phyloP scores from a whole-genome alignment of 2,797 vertebrate species.

The Poecilia gillii region DNA sequence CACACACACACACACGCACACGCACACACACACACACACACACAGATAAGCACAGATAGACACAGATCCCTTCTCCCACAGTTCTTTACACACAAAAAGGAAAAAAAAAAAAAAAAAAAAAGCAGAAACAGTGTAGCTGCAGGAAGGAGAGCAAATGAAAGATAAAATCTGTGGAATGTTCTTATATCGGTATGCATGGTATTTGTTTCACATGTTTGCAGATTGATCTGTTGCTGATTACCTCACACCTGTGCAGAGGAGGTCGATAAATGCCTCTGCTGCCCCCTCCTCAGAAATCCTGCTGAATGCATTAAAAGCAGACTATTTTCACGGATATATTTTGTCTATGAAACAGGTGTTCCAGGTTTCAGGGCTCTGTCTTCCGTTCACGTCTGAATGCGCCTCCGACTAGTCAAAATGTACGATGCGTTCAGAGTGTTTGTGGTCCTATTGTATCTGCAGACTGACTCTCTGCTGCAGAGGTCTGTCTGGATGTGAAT shows the following conservation, averaged over 20 bases:
- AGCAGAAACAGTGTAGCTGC: slow-evolving; percentile 41
- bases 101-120: slow-evolving; percentile 29
- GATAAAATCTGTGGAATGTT: slow-evolving; percentile 10
- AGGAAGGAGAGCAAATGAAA: slow-evolving; percentile 32
- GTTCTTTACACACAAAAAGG: slow-evolving; percentile 1
- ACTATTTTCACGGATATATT: slow-evolving; percentile 7
- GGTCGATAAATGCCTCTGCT: slow-evolving; percentile 23
- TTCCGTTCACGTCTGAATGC: not conserved
- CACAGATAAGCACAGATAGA: not conserved
- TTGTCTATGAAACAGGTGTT: slow-evolving; percentile 18
- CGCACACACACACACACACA: slow-evolving; percentile 44
- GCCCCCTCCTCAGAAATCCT: slow-evolving; percentile 1
- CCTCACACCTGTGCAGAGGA: slow-evolving; percentile 42
- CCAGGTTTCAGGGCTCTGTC: not conserved
- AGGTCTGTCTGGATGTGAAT: not conserved
- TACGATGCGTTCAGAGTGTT: not conserved
- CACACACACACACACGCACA: slow-evolving; percentile 43
- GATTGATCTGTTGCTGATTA: slow-evolving; percentile 30
- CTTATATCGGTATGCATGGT: slow-evolving; percentile 1
- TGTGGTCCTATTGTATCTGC: not conserved
- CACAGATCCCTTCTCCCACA: not conserved
- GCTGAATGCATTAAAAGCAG: not conserved
- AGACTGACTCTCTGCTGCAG: not conserved
- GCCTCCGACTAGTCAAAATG: not conserved
- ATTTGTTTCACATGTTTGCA: slow-evolving; percentile 34